Evolutionary conservation across 1,140 invertebrate species (phyloP).

Genomic region (Drosophila micromelanica): DNA sequence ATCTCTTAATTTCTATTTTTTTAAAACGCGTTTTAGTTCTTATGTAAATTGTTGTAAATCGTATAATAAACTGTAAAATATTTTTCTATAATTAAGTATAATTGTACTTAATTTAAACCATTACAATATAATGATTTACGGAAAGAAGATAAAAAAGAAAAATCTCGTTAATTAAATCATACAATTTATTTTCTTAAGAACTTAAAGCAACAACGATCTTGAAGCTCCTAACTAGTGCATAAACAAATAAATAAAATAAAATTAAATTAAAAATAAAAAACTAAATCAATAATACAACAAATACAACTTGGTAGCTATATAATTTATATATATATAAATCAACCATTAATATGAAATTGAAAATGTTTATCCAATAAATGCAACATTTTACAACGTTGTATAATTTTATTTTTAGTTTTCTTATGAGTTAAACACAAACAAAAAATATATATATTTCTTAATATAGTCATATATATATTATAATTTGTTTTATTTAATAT

Average conservation of each 20-base stretch:
- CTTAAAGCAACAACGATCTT: constrained; percentile 80
- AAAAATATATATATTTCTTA: constrained; percentile 47
- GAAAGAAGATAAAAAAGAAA: constrained; percentile 37
- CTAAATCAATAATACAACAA: constrained; percentile 36
- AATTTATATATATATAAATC: constrained; percentile 49
- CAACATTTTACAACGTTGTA: constrained; percentile 41
- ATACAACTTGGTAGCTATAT: constrained; percentile 71
- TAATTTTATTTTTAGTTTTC: constrained; percentile 59
- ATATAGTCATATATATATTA: constrained; percentile 48
- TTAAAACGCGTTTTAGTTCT: constrained; percentile 62
- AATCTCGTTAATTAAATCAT: constrained; percentile 74
- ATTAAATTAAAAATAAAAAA: constrained; percentile 37
- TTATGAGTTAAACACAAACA: constrained; percentile 54
- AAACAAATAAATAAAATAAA: constrained; percentile 58
- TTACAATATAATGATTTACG: constrained; percentile 49
- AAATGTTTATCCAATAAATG: constrained; percentile 56
- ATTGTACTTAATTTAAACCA: constrained; percentile 78
- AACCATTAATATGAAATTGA: constrained; percentile 48
- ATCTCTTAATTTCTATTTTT: constrained; percentile 59
- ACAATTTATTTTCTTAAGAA: constrained; percentile 72
- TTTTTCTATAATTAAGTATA: constrained; percentile 73
- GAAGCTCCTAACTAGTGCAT: constrained; percentile 80
- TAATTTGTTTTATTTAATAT: constrained; percentile 81
- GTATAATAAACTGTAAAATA: constrained; percentile 70
- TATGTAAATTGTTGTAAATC: constrained; percentile 78